phyloP scores from a whole-genome alignment of 1,140 invertebrate species.

The Lanistes nyassanus region DNA sequence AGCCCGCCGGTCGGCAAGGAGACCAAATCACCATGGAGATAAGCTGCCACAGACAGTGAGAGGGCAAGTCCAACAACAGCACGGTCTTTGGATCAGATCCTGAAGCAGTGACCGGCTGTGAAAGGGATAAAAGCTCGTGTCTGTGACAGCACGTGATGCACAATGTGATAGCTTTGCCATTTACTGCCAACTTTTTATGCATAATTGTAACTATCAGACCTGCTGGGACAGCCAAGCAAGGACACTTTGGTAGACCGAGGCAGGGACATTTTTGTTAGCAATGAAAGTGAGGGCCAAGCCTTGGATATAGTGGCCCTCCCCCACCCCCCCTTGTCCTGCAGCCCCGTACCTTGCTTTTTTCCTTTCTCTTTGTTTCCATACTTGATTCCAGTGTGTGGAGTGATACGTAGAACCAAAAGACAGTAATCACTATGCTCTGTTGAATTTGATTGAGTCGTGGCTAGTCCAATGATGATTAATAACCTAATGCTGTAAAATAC shows the following conservation, averaged over 20 bases:
- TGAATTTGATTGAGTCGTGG: slow-evolving; percentile 17
- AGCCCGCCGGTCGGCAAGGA: neutral
- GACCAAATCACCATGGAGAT: neutral
- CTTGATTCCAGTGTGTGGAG: neutral
- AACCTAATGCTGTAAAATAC: slow-evolving; percentile 16
- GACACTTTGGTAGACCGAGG: neutral
- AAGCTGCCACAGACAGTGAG: too few relatives aligned
- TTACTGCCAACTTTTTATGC: slow-evolving; percentile 16
- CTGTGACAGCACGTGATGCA: slow-evolving; percentile 9
- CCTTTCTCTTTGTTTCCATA: slow-evolving; percentile 10
- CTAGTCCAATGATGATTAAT: slow-evolving; percentile 21
- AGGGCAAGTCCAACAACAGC: too few relatives aligned
- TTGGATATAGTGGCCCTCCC: neutral
- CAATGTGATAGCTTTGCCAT: slow-evolving; percentile 16
- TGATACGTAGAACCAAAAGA: slow-evolving; percentile 10
- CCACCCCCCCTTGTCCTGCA: neutral
- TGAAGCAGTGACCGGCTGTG: too few relatives aligned
- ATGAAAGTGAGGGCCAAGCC: neutral
- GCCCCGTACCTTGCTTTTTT: neutral
- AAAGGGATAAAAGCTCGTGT: neutral
- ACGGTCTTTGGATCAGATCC: too few relatives aligned
- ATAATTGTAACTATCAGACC: slow-evolving; percentile 14
- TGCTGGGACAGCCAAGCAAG: neutral
- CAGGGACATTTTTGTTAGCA: neutral
- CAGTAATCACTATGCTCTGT: slow-evolving; percentile 19